Evolutionary conservation across 2,888 invertebrate species (phyloP), one percentile per base, ranked within the genome.

Genomic region (Cybosia mesomella): DNA sequence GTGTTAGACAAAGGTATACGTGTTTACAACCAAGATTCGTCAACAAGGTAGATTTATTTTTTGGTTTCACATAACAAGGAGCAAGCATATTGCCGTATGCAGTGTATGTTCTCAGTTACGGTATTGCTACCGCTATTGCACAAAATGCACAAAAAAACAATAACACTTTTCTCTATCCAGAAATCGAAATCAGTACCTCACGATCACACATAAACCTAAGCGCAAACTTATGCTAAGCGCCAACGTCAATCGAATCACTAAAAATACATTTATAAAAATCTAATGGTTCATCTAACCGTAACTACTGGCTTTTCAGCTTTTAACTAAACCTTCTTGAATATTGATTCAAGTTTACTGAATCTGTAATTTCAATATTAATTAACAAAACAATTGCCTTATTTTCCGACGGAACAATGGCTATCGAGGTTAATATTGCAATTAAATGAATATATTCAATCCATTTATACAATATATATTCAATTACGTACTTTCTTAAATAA

Each of bases 331-430:
- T 22, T 1, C 2, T 22, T n/a, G 21, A 21, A 54, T 54, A 55
- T 55, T 24, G 13, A 24, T 22, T 55, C 10, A 55, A 55, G 3
- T 55, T 55, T 55, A 55, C 24, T 13, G 8, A n/a, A n/a, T 49
- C 49, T 9, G 24, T 24, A 22, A 24, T 55, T 55, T 55, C 54
- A 55, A 55, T 8, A 32, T 58, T 34, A 32, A 32, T 28, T 32
- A 10, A 28, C 0, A 5, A 60, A 43, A 43, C 7, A 24, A n/a
- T 43, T 0, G 7, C 10, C 22, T 55, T 7, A 21, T 10, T 55
- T 55, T 8, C 55, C 54, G 63, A 64, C 63, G 63, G 55, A 36
- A 55, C 24, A 18, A 55, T 55, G 22, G 13, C 21, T 13, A n/a
- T n/a, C 11, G 32, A 53, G 22, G 1, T 63, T 53, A 15, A 24